Evolutionary conservation across 2,113 vertebrate genomes (phyloP).

Genomic region (Menura novaehollandiae): DNA sequence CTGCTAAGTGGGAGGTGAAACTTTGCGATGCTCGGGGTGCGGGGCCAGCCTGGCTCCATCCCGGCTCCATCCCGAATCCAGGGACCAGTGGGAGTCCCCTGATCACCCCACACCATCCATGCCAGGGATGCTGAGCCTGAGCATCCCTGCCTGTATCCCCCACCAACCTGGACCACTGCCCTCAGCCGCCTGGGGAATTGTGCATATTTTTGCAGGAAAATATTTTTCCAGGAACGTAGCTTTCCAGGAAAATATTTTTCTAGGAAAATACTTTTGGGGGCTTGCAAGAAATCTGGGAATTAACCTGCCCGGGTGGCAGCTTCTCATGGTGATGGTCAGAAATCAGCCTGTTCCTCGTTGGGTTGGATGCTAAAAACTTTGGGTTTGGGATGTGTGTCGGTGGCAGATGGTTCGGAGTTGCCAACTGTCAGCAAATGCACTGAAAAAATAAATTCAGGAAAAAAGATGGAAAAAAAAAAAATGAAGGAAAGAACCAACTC

Average conservation of each 20-base stretch:
- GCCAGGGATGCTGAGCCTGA: not conserved
- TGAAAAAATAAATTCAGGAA: not conserved
- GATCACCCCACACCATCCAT: rapidly evolving
- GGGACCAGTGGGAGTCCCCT: not conserved
- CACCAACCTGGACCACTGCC: not conserved
- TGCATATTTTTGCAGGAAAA: not conserved
- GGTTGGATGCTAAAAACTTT: not conserved
- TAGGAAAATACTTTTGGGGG: not conserved
- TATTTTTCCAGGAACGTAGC: not conserved
- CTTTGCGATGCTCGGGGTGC: not conserved
- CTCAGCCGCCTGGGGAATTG: rapidly evolving
- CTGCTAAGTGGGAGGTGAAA: conserved; percentile 73
- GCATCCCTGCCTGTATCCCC: not conserved
- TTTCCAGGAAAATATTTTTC: not conserved
- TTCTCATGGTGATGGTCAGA: not conserved
- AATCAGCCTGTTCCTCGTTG: not conserved
- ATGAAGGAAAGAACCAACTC: not conserved
- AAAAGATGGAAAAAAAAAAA: not conserved
- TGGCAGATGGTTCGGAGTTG: conserved; percentile 29
- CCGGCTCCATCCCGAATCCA: rapidly evolving
- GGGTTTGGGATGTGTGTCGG: not conserved
- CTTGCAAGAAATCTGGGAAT: not conserved
- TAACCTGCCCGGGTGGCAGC: not conserved
- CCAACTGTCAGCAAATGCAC: conserved; percentile 20
- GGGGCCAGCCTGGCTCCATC: not conserved